Evolutionary conservation across 2,888 invertebrate species (phyloP).

Genomic region (Andrena dorsata): DNA sequence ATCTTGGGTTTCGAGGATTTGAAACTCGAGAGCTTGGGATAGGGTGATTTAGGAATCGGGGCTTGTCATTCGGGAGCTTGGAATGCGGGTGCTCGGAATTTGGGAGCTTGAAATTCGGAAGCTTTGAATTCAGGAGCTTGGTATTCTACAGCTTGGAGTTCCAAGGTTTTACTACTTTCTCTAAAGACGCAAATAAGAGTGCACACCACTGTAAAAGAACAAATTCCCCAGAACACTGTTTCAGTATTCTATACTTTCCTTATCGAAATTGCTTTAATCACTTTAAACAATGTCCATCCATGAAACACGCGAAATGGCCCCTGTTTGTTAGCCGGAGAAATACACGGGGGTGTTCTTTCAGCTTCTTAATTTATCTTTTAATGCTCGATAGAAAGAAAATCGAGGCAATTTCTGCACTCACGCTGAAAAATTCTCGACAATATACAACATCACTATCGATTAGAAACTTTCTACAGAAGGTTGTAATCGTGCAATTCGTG

Average conservation of each 20-base stretch:
- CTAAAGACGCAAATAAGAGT: neutral
- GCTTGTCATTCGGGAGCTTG: too few species aligned
- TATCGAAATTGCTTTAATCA: neutral
- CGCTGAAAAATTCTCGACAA: neutral
- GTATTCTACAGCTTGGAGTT: too few species aligned
- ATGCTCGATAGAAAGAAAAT: constrained; percentile 2
- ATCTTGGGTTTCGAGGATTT: too few species aligned
- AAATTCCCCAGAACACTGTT: neutral
- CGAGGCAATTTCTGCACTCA: neutral
- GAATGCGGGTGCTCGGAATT: too few species aligned
- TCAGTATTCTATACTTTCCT: neutral
- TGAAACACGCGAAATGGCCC: neutral
- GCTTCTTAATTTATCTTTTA: constrained; percentile 23
- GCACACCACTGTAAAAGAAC: neutral
- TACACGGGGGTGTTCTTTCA: neutral
- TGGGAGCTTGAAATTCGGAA: too few species aligned
- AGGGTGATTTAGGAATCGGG: too few species aligned
- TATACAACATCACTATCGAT: neutral
- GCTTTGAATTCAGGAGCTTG: too few species aligned
- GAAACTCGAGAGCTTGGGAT: too few species aligned
- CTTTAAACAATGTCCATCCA: neutral
- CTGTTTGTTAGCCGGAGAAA: constrained; percentile 20
- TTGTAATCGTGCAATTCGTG: neutral
- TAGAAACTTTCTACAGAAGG: too few species aligned
- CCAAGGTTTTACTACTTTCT: neutral